Evolutionary conservation across 2,797 vertebrate genomes (phyloP).

Genomic region (Tapirus indicus): DNA sequence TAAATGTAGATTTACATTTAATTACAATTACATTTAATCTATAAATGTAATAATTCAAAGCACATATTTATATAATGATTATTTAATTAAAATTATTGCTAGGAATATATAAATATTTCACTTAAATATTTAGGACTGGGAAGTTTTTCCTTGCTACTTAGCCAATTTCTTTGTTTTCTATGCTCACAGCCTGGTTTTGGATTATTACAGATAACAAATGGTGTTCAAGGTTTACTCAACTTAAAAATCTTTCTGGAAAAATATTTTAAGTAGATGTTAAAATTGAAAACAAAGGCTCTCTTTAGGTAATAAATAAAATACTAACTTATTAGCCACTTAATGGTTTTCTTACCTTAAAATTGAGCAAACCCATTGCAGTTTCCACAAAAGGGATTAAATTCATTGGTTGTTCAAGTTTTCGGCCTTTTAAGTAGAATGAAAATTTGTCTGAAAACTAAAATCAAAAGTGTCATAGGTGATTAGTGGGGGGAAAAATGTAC

Average conservation of each 20-base stretch:
- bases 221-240: conserved; percentile 30
- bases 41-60: conserved; percentile 49
- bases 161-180: conserved; percentile 72
- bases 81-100: conserved; percentile 42
- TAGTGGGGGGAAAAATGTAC: conserved; percentile 31
- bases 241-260: conserved; percentile 58
- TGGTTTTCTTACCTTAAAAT: conserved; percentile 97
- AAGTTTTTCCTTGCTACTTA: conserved; percentile 67
- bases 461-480: conserved; percentile 82
- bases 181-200: conserved; percentile 51
- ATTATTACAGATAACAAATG: conserved; percentile 6
- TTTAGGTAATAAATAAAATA: conserved; percentile 76
- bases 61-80: conserved; percentile 26
- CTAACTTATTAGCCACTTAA: conserved; percentile 66
- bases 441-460: conserved; percentile 99
- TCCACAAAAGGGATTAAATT: conserved; percentile 99
- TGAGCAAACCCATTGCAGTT: conserved; percentile 98
- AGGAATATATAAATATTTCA: conserved; percentile 16
- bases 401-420: conserved; percentile 94
- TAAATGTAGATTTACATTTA: background rate
- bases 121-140: conserved; percentile 47
- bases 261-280: conserved; percentile 63
- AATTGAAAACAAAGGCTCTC: conserved; percentile 66
- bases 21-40: background rate
- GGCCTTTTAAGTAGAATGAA: conserved; percentile 94